These are phyloP conservation scores for Cryptoprocta ferox DNA, from an alignment of 2,797 vertebrate species.

Conservation along the genomic window DNA sequence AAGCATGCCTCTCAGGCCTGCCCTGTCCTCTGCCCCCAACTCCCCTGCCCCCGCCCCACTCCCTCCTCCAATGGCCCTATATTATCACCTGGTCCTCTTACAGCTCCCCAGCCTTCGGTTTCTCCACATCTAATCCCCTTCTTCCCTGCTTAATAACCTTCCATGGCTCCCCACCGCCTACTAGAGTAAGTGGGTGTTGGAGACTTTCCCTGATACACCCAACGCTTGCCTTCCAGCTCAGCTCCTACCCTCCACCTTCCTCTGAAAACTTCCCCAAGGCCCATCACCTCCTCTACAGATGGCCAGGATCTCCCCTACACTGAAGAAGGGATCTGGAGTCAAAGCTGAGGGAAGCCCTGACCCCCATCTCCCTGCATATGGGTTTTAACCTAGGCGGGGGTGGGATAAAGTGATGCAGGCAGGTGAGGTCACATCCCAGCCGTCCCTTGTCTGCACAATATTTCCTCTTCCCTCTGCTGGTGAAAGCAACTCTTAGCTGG, in stretches of 20 bases:
- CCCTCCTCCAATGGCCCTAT: not conserved
- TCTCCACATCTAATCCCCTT: constrained; percentile 23
- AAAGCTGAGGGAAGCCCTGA: not conserved
- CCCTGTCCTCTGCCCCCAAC: not conserved
- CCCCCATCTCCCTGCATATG: not conserved
- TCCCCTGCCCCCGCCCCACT: too few relatives aligned
- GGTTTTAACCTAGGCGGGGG: not conserved
- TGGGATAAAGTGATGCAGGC: not conserved
- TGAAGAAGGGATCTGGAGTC: not conserved
- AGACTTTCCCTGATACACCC: not conserved
- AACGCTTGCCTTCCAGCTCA: not conserved
- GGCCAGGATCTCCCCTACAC: not conserved
- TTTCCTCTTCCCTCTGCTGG: not conserved
- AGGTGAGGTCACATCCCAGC: not conserved
- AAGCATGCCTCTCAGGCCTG: not conserved
- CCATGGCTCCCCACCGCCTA: not conserved
- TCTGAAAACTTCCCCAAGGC: not conserved
- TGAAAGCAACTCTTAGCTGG: not conserved
- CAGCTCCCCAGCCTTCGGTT: not conserved
- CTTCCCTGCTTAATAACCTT: not conserved
- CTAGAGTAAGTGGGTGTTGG: not conserved
- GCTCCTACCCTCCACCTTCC: not conserved
- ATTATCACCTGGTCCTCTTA: not conserved
- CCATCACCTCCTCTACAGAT: not conserved
- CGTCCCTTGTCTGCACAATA: not conserved